Percentiles rank a stretch among this genome's conserved stretches.
Conservation (phyloP, 2,797 vertebrate species). For the Catharus ustulatus region DNA sequence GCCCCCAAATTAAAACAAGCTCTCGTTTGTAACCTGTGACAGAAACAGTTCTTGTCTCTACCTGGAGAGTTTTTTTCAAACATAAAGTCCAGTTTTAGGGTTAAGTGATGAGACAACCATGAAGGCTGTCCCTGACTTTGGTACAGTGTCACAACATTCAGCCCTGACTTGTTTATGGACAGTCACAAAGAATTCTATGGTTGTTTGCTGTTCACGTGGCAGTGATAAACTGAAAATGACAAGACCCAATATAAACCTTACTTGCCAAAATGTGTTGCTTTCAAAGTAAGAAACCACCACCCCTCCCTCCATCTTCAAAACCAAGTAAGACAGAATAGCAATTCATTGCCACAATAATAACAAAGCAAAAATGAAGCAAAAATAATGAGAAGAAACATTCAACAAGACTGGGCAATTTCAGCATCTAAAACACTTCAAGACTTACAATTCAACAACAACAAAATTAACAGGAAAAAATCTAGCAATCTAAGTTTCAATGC, state of each 20-base stretch:
- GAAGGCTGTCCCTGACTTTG: not conserved
- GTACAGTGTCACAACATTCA: not conserved
- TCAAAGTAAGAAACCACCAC: not conserved
- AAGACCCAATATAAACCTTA: not conserved
- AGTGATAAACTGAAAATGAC: not conserved
- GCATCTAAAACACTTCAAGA: not conserved
- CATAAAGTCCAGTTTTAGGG: not conserved
- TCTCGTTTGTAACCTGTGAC: not conserved
- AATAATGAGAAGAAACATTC: not conserved
- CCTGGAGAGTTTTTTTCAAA: not conserved
- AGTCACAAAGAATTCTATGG: not conserved
- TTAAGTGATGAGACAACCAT: not conserved
- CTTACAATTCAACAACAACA: not conserved
- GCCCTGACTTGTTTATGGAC: not conserved
- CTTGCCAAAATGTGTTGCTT: not conserved
- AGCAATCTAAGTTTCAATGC: not conserved
- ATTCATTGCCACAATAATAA: not conserved
- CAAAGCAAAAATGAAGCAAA: not conserved
- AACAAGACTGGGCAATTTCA: not conserved
- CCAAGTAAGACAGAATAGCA: not conserved
- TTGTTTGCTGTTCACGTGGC: not conserved
- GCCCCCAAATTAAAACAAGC: not conserved
- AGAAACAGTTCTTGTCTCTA: not conserved
- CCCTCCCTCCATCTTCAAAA: not conserved
- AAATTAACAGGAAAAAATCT: not conserved